A percentile compares a stretch with the other conserved stretches of the same genome.
Evolutionary conservation across 1,140 invertebrate species (phyloP).

Genomic region (Rhopalosiphum maidis): DNA sequence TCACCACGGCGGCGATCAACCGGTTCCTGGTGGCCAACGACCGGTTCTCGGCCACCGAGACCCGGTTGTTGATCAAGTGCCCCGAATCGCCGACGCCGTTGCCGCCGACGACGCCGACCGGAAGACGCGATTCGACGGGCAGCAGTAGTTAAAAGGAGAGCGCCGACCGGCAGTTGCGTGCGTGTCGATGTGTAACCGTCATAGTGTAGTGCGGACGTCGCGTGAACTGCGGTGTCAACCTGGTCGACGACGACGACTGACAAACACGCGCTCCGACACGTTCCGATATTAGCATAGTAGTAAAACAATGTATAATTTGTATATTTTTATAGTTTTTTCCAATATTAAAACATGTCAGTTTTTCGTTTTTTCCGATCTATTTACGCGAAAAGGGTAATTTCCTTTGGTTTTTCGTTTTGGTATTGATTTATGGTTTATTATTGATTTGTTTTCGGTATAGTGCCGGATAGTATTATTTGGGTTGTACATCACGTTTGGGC

Average conservation of each 20-base stretch:
- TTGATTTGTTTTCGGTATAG: background rate
- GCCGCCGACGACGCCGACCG: background rate
- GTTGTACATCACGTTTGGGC: background rate
- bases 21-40: slow-evolving; percentile 69
- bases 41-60: slow-evolving; percentile 24
- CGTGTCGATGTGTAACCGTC: too few species aligned
- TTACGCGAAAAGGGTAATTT: background rate
- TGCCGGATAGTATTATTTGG: background rate
- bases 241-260: background rate
- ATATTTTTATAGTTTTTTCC: background rate
- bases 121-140: slow-evolving; percentile 2
- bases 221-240: too few species aligned
- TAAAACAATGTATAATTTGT: background rate
- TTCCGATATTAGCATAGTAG: background rate
- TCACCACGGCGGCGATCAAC: slow-evolving; percentile 78
- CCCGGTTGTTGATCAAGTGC: slow-evolving; percentile 31
- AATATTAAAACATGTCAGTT: background rate
- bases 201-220: background rate
- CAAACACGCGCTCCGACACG: background rate
- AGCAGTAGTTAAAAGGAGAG: background rate
- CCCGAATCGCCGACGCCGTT: background rate
- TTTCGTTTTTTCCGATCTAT: background rate
- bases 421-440: background rate
- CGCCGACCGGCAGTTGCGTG: too few species aligned
- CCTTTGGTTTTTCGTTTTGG: background rate